These are phyloP conservation scores for Gerris buenoi DNA, from an alignment of 1,140 invertebrate genomes.

Conservation along the genomic window DNA sequence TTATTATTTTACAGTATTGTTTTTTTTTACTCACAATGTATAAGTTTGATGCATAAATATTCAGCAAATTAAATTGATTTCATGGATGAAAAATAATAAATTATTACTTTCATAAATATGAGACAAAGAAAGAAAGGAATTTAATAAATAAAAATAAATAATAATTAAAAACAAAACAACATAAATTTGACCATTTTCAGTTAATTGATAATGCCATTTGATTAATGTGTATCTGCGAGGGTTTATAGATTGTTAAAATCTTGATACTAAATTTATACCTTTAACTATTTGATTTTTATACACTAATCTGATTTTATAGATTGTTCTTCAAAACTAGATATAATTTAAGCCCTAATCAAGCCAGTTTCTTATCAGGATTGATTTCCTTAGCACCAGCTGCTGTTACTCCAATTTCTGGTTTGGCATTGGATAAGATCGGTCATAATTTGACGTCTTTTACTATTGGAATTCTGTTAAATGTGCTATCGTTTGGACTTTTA, in stretches of 20 bases:
- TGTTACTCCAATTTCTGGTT: not conserved
- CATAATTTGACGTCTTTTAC: not conserved
- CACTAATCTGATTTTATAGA: no score
- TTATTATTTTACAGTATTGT: no score
- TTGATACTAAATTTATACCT: not conserved
- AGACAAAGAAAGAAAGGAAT: no score
- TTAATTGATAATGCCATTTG: no score
- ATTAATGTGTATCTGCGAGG: no score
- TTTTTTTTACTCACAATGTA: no score
- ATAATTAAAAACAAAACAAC: no score
- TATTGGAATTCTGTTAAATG: not conserved
- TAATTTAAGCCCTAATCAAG: not conserved
- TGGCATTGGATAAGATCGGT: not conserved
- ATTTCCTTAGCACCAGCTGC: not conserved
- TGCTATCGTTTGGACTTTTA: not conserved
- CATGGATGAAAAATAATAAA: no score
- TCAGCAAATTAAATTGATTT: not conserved
- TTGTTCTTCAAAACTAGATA: not conserved
- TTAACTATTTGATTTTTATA: not conserved
- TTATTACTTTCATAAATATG: no score
- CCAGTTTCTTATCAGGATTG: not conserved
- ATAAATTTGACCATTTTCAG: no score
- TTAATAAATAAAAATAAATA: no score
- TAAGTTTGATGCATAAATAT: not conserved
- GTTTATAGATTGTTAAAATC: no score